Conservation (phyloP, 2,113 vertebrate species). For the Oreochromis spilurus region DNA sequence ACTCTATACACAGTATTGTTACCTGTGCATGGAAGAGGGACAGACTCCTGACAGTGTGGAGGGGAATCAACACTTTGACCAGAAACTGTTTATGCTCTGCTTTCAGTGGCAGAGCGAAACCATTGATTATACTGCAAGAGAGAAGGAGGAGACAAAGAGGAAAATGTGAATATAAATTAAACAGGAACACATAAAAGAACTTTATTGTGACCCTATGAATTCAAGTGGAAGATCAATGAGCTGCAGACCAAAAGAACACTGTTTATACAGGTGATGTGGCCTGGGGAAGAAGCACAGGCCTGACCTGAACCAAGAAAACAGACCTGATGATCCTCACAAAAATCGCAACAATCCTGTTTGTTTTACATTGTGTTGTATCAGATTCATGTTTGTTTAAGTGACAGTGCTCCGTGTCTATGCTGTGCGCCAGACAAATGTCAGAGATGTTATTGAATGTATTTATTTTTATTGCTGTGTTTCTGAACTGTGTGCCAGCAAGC, state of each 20-base stretch:
- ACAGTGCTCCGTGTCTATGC: neutral
- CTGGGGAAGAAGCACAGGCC: neutral
- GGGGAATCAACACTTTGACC: constrained; percentile 98
- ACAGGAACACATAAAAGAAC: constrained; percentile 11
- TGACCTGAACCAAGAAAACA: neutral
- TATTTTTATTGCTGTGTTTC: neutral
- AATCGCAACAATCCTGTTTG: neutral
- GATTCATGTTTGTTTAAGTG: neutral
- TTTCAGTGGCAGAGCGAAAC: constrained; percentile 98
- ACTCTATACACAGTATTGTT: neutral
- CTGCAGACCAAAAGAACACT: neutral
- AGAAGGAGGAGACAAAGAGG: neutral
- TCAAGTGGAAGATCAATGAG: constrained; percentile 3
- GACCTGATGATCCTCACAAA: neutral
- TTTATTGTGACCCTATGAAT: neutral
- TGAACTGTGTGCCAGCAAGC: neutral
- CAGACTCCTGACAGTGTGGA: constrained; percentile 96
- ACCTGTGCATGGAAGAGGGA: constrained; percentile 99
- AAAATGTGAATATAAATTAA: neutral
- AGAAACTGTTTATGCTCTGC: constrained; percentile 99
- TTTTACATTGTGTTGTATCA: neutral
- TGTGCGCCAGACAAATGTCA: neutral
- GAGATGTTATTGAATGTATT: neutral
- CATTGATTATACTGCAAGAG: constrained; percentile 94
- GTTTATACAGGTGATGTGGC: neutral